Conservation (phyloP, 1,140 invertebrate genomes). For the Anoplolepis gracilipes region DNA sequence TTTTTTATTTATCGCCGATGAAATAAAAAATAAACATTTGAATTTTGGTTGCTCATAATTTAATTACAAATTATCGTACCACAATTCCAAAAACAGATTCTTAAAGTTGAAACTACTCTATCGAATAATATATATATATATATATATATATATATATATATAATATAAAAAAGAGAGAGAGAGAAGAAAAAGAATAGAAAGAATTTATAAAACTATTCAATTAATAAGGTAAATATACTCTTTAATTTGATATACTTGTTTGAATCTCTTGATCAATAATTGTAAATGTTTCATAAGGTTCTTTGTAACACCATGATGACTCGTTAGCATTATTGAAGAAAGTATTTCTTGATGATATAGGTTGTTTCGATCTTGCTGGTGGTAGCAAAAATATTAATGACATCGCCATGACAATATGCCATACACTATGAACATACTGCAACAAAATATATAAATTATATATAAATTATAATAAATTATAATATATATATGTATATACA, state of each 20-base stretch:
- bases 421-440: constrained; percentile 94
- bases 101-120: no score
- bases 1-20: no score
- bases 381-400: constrained; percentile 94
- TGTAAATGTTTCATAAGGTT: constrained; percentile 78
- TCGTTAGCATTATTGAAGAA: constrained; percentile 66
- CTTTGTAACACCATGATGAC: constrained; percentile 74
- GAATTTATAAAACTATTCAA: background rate
- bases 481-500: no score
- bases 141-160: background rate
- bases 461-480: no score
- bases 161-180: background rate
- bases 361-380: constrained; percentile 55
- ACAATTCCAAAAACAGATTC: no score
- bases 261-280: constrained; percentile 78
- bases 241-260: constrained; percentile 63
- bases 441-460: constrained; percentile 78
- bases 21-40: no score
- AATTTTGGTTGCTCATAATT: no score
- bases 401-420: constrained; percentile 95
- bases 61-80: no score
- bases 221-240: background rate
- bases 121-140: background rate
- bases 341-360: constrained; percentile 36
- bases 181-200: background rate